Base-by-base conservation (phyloP, 2,797 vertebrate species). In the Falco novaeseelandiae region DNA sequence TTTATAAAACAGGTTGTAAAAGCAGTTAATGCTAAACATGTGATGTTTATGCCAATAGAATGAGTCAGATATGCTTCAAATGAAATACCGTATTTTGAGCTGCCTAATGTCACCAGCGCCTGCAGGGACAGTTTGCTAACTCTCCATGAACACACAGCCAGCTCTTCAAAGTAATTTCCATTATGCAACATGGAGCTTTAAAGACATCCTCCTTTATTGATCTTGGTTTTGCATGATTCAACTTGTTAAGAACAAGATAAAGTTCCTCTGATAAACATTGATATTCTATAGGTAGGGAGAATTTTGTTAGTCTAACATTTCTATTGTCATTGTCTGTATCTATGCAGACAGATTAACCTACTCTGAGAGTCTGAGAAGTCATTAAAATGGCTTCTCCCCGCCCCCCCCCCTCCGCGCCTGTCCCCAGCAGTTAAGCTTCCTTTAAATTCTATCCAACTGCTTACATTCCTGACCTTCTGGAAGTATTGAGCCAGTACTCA, bases 1-100 rank as follows among this genome's bases (percentile, higher is more conserved):
- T 95, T 94, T 88, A 59, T 94, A 91, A 97, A 95, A 62, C 63
- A 71, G 42, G 40, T 83, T 94, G 58, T 91, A 93, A 92, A 95
- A 93, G 81, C 8, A 1, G 82, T 94, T 96, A 90, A 89, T 95
- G 63, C 76, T 96, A 92, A 96, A 93, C 88, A 89, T 97, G 87
- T 95, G 96, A 96, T 83, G 63, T 92, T 97, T 96, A 85, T 96
- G 85, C 93, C 83, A 96, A 87, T 81, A 91, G 81, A 94, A 85
- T 96, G 95, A 96, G 90, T 97, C 96, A 95, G 91, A 96, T 93
- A 63, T 78, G 78, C 86, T 97, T 95, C 77, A 67, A 93, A 90
- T 94, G 72, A 95, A 97, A 89, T 94, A 90, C 69, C 89, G 81
- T 93, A 84, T 94, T 96, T 86, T 92, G 90, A 93, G 91, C 85